These are phyloP conservation scores for Heliconius hortense DNA, from an alignment of 2,888 invertebrate species.

Conservation along the genomic window DNA sequence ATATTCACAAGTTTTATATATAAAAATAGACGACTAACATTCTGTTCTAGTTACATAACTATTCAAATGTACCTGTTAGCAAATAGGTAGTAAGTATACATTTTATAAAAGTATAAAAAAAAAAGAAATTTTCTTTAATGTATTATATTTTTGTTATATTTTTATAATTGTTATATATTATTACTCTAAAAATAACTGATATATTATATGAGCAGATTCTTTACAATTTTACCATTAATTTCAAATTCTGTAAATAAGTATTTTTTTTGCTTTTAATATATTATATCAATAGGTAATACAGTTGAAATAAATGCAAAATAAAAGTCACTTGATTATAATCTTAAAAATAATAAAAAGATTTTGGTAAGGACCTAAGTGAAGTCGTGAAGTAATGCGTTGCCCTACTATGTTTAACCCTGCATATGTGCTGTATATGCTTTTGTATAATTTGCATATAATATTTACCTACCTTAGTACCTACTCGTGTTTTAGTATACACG, in stretches of 20 bases:
- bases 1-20: not conserved
- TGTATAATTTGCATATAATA: slow-evolving; percentile 2
- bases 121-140: no score
- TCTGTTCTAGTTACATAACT: not conserved
- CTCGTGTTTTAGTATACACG: not conserved
- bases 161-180: no score
- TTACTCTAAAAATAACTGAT: no score
- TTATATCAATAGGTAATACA: no score
- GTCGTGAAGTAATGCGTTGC: not conserved
- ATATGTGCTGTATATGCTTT: not conserved
- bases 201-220: not conserved
- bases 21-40: not conserved
- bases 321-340: not conserved
- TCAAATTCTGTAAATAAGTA: not conserved
- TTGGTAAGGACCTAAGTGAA: not conserved
- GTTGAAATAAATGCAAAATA: not conserved
- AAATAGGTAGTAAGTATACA: not conserved
- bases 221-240: not conserved
- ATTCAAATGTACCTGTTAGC: no score
- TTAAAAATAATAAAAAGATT: not conserved
- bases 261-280: not conserved
- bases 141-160: no score
- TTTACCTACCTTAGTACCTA: no score
- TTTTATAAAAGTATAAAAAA: not conserved
- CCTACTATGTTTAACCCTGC: not conserved